Base-by-base conservation (phyloP, 2,797 vertebrate genomes). In the Paedocypris micromegethes region DNA sequence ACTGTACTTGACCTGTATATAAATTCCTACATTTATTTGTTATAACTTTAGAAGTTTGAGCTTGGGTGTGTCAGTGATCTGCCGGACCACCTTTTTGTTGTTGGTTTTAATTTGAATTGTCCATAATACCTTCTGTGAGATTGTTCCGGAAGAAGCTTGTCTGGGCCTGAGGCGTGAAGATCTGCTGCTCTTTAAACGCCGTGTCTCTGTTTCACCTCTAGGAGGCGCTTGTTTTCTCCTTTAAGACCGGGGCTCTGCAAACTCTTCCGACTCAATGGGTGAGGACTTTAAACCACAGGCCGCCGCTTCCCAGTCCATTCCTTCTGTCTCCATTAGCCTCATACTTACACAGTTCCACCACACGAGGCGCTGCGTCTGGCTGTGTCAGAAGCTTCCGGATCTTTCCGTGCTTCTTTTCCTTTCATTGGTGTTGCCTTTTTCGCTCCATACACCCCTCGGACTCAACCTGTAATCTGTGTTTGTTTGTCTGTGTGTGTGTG, bases 211-310 rank as follows among this genome's bases (percentile, higher is more conserved):
- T 85, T 87, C 23, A 90, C 88, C 85, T 82, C 79, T 90, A 91
- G 89, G 89, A 91, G 88, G 88, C 86, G 86, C 88, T 90, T 83
- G 86, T 89, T 86, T 89, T 89, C 87, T 90, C 88, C 84, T 89
- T 88, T 87, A 88, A 88, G 83, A 89, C 86, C 79, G 86, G 85
- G 83, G 88, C 86, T 80, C 89, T 88, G 76, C 87, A 84, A 83
- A 87, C 88, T 83, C 87, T 88, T 84, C 89, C 88, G 78, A 87
- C 86, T 83, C 84, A 89, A 84, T 88, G 88, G 89, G 88, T 91
- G 89, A 90, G 89, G 85, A 86, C 83, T 80, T 82, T 88, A 72
- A 72, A 52, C 74, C 55, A 75, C 60, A 68, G 69, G 69, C 70
- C 59, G 64, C 52, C n/a, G 47, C 44, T 56, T 69, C 68, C 44